Percentiles rank a stretch among this genome's conserved stretches.
Conservation (phyloP, 2,113 vertebrate genomes). For the Anguilla rostrata region DNA sequence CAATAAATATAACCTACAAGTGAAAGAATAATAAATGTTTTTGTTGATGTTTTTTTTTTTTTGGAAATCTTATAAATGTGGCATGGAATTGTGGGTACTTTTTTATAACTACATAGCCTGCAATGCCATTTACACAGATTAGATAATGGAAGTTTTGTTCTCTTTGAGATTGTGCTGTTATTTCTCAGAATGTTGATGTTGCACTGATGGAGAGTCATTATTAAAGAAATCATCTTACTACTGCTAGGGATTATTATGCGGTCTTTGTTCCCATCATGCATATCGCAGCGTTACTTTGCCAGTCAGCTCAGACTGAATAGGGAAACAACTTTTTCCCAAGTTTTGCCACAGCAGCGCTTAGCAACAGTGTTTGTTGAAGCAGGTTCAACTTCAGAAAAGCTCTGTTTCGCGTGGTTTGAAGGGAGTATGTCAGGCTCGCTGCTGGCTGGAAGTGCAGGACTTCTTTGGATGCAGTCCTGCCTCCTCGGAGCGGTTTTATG, state of each 20-base stretch:
- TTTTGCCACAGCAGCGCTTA: constrained; percentile 14
- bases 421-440: neutral
- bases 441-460: neutral
- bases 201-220: constrained; percentile 77
- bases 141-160: constrained; percentile 80
- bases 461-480: neutral
- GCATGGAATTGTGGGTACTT: constrained; percentile 63
- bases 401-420: neutral
- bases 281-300: constrained; percentile 74
- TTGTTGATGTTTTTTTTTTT: too few species aligned
- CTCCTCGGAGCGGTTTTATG: too few species aligned
- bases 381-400: neutral
- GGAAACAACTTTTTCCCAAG: constrained; percentile 49
- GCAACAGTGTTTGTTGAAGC: constrained; percentile 7
- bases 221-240: constrained; percentile 73
- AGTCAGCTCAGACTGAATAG: constrained; percentile 52
- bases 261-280: constrained; percentile 74
- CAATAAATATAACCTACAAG: constrained; percentile 80
- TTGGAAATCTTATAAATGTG: constrained; percentile 55
- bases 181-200: constrained; percentile 67
- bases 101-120: constrained; percentile 69
- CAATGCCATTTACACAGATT: constrained; percentile 69
- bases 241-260: constrained; percentile 71
- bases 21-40: constrained; percentile 65
- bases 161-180: constrained; percentile 62